Percentiles rank a stretch among this genome's conserved stretches.
These are phyloP conservation scores for Chrysomela aeneicollis DNA, from an alignment of 2,888 invertebrate genomes.

Conservation along the genomic window DNA sequence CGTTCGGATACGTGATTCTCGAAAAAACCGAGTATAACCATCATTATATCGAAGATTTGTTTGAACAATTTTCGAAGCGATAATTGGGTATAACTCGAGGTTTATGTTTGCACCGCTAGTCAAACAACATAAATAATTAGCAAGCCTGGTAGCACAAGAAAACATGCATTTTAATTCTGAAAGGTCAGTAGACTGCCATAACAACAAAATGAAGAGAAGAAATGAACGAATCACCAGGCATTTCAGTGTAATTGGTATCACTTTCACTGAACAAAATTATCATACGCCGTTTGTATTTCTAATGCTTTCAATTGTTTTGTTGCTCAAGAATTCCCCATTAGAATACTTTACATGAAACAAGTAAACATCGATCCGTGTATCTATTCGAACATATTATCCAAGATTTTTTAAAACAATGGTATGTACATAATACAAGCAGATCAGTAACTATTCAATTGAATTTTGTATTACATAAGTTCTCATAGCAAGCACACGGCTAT, in stretches of 20 bases:
- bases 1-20: constrained; percentile 15
- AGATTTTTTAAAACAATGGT: too few relatives aligned
- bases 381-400: too few relatives aligned
- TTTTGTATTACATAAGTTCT: too few relatives aligned
- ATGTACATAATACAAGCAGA: too few relatives aligned
- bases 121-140: constrained; percentile 6
- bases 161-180: constrained; percentile 15
- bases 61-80: constrained; percentile 16
- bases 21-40: constrained; percentile 4
- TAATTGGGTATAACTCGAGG: neutral
- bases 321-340: neutral
- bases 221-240: constrained; percentile 12
- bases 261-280: constrained; percentile 19
- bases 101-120: constrained; percentile 13
- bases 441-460: too few relatives aligned
- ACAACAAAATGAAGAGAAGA: constrained; percentile 18
- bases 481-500: too few relatives aligned
- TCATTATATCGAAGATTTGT: constrained; percentile 2
- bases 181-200: constrained; percentile 26
- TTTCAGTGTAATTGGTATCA: constrained; percentile 6
- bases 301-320: constrained; percentile 9
- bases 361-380: too few relatives aligned
- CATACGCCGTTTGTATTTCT: constrained; percentile 4
- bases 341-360: neutral
- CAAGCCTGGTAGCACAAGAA: constrained; percentile 7